Evolutionary conservation across 2,113 vertebrate genomes (phyloP).

Genomic region (Catharus fuscescens): DNA sequence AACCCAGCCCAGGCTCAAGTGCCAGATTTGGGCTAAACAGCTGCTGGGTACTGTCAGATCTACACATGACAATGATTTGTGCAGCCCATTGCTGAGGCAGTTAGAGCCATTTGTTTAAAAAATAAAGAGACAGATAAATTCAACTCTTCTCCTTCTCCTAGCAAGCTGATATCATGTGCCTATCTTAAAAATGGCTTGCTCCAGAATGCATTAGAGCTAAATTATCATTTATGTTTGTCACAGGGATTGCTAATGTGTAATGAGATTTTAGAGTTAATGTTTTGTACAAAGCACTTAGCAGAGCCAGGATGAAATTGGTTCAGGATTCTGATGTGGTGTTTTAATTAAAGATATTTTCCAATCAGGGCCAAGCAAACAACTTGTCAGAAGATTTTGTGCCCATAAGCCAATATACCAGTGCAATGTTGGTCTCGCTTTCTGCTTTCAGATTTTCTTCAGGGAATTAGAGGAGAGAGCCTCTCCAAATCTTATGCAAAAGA

Average conservation of each 20-base stretch:
- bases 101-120: conserved; percentile 32
- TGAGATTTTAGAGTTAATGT: conserved; percentile 79
- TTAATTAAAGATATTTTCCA: conserved; percentile 80
- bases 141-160: neutral
- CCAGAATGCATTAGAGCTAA: conserved; percentile 66
- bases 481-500: neutral
- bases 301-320: conserved; percentile 70
- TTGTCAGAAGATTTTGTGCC: conserved; percentile 60
- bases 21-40: neutral
- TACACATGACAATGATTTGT: neutral
- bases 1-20: neutral
- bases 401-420: neutral
- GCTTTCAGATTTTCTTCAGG: conserved; percentile 17
- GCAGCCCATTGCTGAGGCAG: neutral
- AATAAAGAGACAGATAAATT: conserved; percentile 47
- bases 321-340: conserved; percentile 71
- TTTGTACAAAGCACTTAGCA: conserved; percentile 76
- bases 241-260: conserved; percentile 69
- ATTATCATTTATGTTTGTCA: conserved; percentile 75
- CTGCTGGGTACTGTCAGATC: neutral
- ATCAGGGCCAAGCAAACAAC: conserved; percentile 59
- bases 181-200: conserved; percentile 53
- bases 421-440: conserved; percentile 44
- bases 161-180: neutral
- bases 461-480: neutral